Base-by-base conservation (phyloP, 2,113 vertebrate species). In the Potamarius usumacintae region DNA sequence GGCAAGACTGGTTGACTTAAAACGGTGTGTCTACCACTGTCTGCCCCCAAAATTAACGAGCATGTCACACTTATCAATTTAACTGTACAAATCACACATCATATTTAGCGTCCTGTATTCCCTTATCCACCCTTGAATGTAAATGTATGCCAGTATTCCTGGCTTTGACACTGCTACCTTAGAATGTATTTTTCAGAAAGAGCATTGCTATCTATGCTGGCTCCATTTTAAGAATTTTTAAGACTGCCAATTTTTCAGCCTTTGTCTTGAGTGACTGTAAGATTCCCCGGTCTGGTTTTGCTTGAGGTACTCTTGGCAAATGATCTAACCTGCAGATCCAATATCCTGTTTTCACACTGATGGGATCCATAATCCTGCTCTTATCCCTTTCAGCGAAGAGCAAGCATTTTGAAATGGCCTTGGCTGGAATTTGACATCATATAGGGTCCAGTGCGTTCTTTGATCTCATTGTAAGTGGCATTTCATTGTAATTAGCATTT, bases 381-480 rank as follows among this genome's bases (percentile, higher is more conserved):
- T 58, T 69, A 72, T 86, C n/a, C 80, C 55, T 62, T 72, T 86
- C 80, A 82, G 62, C 34, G 72, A 57, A 69, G 65, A 25, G n/a
- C 60, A 89, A 76, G 69, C 71, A 53, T 86, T 20, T 74, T 34
- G 5, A 50, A 84, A 65, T 79, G 7, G 52, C 71, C 62, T 69
- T 15, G 67, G 74, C 30, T 77, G 67, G 77, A 55, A 34, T 71
- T 60, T n/a, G 18, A 30, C 67, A 9, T 7, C 2, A 27, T 62
- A 15, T 57, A 53, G 25, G 78, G 48, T 80, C n/a, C 17, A 63
- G 42, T 67, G 27, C 18, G 5, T 27, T 10, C 69, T 86, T 89
- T 88, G 85, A 78, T 86, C 82, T 88, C 52, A 58, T 69, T 69
- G 15, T 71, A 79, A 83, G 87, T 85, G 85, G 17, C 17, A 81